phyloP scores from a whole-genome alignment of 1,140 invertebrate species.

The Diorhabda elongata region DNA sequence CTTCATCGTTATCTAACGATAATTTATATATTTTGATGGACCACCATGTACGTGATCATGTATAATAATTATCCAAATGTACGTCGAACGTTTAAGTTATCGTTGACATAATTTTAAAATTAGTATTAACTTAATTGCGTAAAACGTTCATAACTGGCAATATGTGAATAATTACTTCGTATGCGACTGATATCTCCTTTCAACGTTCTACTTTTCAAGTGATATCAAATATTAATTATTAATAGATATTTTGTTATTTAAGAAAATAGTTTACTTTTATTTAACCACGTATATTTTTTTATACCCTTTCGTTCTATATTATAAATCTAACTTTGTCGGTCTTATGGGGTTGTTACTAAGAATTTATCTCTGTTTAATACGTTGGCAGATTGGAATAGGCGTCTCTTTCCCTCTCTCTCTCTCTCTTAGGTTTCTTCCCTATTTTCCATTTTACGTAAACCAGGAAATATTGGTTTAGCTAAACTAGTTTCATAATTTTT shows the following conservation, averaged over 20 bases:
- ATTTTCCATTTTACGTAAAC: slow-evolving; percentile 15
- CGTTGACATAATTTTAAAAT: no score
- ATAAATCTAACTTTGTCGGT: slow-evolving; percentile 30
- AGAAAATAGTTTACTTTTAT: not conserved
- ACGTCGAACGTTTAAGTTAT: no score
- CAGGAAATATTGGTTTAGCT: not conserved
- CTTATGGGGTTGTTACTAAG: slow-evolving; percentile 22
- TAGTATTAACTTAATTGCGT: no score
- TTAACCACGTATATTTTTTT: slow-evolving; percentile 10
- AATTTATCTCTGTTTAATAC: slow-evolving; percentile 21
- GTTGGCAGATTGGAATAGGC: slow-evolving; percentile 4
- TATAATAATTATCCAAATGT: not conserved
- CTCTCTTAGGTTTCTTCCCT: slow-evolving; percentile 3
- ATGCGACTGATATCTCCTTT: no score
- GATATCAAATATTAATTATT: no score
- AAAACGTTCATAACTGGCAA: no score
- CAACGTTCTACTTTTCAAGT: no score
- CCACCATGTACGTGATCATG: not conserved
- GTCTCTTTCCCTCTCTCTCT: slow-evolving; percentile 3
- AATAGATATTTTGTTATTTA: not conserved
- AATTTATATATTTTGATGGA: not conserved
- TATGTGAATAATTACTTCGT: no score
- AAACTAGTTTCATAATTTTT: no score
- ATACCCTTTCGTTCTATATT: slow-evolving; percentile 19
- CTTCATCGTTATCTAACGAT: not conserved